Evolutionary conservation across 1,140 invertebrate genomes (phyloP).

Genomic region (Heliconius nattereri): DNA sequence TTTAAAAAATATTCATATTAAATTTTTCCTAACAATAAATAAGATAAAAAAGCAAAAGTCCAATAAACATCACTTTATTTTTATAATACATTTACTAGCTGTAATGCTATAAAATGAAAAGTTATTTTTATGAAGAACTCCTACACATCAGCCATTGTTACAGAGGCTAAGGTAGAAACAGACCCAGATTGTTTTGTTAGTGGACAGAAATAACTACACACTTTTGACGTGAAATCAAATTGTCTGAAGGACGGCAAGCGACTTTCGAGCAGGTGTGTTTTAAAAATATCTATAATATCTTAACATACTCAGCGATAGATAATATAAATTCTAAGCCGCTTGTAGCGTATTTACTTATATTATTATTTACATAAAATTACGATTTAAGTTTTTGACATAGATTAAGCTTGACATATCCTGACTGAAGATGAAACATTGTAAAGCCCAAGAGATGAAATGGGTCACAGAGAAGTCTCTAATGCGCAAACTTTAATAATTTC

Average conservation of each 20-base stretch:
- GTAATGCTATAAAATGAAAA: neutral
- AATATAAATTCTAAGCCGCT: neutral
- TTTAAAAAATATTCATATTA: neutral
- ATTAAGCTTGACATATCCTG: slow-evolving; percentile 1
- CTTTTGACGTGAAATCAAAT: slow-evolving; percentile 10
- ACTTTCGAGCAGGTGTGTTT: slow-evolving; percentile 9
- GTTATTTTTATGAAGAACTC: neutral
- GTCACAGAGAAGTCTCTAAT: neutral
- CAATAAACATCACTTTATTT: neutral
- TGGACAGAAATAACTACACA: slow-evolving; percentile 10
- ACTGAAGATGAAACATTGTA: neutral
- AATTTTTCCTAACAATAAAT: neutral
- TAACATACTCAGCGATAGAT: neutral
- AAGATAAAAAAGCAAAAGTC: neutral
- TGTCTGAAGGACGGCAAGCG: slow-evolving; percentile 1
- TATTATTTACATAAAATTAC: neutral
- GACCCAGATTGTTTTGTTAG: slow-evolving; percentile 2
- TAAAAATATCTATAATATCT: slow-evolving; percentile 7
- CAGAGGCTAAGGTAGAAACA: neutral
- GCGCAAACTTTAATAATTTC: slow-evolving; percentile 3
- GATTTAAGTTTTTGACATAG: neutral
- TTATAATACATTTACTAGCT: neutral
- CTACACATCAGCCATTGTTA: slow-evolving; percentile 1
- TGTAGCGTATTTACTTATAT: neutral
- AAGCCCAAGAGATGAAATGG: slow-evolving; percentile 12